These are phyloP conservation scores for Achlya flavicornis DNA, from an alignment of 2,888 invertebrate genomes.

Conservation along the genomic window DNA sequence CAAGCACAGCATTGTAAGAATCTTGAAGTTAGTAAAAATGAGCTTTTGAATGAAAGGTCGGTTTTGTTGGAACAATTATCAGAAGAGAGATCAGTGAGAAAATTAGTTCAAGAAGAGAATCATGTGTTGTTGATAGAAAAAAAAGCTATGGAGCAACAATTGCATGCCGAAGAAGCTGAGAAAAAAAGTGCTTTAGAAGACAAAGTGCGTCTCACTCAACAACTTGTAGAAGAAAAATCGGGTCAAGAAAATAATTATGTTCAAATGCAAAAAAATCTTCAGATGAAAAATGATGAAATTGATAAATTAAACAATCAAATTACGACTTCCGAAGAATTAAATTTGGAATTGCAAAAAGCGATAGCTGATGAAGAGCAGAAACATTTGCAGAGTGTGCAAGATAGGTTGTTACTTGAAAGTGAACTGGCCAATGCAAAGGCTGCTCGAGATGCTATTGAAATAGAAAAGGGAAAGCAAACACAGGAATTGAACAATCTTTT, in stretches of 20 bases:
- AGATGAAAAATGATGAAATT: constrained; percentile 41
- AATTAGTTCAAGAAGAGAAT: not conserved
- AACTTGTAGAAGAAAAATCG: constrained; percentile 7
- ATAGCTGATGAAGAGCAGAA: not conserved
- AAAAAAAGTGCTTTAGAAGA: constrained; percentile 2
- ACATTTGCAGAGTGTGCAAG: not conserved
- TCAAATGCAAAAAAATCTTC: constrained; percentile 38
- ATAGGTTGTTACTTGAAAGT: not conserved
- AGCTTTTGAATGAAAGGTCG: constrained; percentile 16
- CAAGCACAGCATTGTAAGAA: not conserved
- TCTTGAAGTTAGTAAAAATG: constrained; percentile 18
- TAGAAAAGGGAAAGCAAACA: constrained; percentile 31
- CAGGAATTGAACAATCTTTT: constrained; percentile 33
- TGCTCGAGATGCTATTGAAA: constrained; percentile 30
- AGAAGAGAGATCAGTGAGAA: constrained; percentile 18
- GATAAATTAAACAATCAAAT: constrained; percentile 32
- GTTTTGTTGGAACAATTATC: constrained; percentile 18
- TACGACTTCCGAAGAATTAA: constrained; percentile 22
- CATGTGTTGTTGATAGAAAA: constrained; percentile 12
- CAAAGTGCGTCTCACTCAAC: constrained; percentile 4
- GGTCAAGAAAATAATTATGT: constrained; percentile 25
- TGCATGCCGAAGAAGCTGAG: not conserved
- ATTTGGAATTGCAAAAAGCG: constrained; percentile 6
- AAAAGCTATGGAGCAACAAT: constrained; percentile 10
- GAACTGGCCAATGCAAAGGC: constrained; percentile 18